These are phyloP conservation scores for Phrynocephalus guinanensis DNA, from an alignment of 2,797 vertebrate genomes.

Conservation along the genomic window DNA sequence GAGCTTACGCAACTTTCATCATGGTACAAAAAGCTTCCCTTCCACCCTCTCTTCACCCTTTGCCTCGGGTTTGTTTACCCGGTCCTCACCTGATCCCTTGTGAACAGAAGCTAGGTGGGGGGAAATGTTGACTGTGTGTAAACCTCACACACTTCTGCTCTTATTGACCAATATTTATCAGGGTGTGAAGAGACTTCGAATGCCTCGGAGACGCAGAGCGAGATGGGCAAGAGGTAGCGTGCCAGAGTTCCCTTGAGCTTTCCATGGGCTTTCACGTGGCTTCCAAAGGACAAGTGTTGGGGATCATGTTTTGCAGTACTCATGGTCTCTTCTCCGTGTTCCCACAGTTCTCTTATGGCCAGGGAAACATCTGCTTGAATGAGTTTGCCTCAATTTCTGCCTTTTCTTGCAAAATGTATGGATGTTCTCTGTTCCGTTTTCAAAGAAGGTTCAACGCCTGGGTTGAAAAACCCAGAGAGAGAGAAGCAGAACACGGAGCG, in stretches of 20 bases:
- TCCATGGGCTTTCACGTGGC: neutral
- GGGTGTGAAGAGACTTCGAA: too few species aligned
- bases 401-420: neutral
- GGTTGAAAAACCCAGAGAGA: neutral
- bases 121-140: neutral
- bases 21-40: rapidly evolving
- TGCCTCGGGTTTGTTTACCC: neutral
- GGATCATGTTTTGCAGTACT: neutral
- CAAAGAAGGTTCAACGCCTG: neutral
- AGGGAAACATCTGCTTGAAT: neutral
- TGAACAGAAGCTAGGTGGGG: neutral
- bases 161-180: neutral
- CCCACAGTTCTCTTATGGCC: neutral
- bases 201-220: too few species aligned
- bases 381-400: neutral
- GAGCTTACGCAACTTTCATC: neutral
- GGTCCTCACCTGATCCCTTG: neutral
- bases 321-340: too few species aligned
- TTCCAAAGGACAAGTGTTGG: neutral
- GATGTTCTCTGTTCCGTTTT: neutral
- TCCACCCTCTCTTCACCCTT: neutral
- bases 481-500: too few species aligned
- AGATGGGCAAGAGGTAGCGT: neutral
- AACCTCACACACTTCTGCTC: rapidly evolving
- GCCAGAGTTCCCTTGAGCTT: neutral